Evolutionary conservation across 2,888 invertebrate species (phyloP), one percentile per base, ranked within the genome.

Genomic region (Hesperia comma): DNA sequence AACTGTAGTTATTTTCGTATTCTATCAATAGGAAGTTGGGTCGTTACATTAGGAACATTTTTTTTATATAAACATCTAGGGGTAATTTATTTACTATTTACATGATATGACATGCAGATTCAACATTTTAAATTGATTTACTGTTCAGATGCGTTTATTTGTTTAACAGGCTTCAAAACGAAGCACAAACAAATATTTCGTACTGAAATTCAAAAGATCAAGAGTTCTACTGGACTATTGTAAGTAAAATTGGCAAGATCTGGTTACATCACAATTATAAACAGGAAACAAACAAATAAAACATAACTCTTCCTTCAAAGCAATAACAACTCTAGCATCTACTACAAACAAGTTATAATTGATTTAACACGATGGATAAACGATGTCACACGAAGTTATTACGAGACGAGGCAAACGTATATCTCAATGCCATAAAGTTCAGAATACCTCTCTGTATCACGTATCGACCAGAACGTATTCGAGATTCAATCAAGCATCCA

Each of bases 401-500:
- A 55, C 8, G 19, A 63, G 40, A 63, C 56, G 56, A 63, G 37
- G 57, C 56, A 49, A 63, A 19, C 46, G 21, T 33, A 41, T 56
- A 15, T 63, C 46, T 10, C 46, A 41, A 49, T 56, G 2, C 19
- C 8, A 14, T 21, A 26, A 57, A 1, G 57, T 12, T 0, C 17
- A n/a, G 1, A 1, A 57, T 33, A 21, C 14, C 26, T 26, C 26
- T 26, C n/a, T 43, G 21, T 2, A 58, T 43, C 53, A 6, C n/a
- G n/a, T 26, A 21, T 7, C 4, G 12, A 19, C 37, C 12, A 43
- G 15, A 57, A 55, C 17, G 61, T 46, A 56, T 49, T 55, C 26
- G 33, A 55, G 49, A 17, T 26, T 21, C 40, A 61, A 19, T 61
- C 49, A 63, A 73, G 75, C 70, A 70, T 70, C 62, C 72, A 74